Evolutionary conservation across 2,797 vertebrate genomes (phyloP), one percentile per base, ranked within the genome.

Genomic region (Astyanax mexicanus): DNA sequence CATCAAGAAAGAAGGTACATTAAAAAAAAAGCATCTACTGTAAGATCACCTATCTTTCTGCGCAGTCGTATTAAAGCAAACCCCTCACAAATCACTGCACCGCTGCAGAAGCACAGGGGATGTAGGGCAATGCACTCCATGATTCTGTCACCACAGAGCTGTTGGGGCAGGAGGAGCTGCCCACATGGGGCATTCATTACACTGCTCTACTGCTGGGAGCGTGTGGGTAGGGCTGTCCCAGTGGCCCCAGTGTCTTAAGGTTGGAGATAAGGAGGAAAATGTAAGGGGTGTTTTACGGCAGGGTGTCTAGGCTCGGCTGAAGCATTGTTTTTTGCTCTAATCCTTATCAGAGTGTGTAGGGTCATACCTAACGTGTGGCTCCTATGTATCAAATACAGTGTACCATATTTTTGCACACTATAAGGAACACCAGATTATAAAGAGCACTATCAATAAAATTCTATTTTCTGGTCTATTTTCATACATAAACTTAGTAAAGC

Each of bases 91-190:
- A 38, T 62, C n/a, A 12, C 45, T 40, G 47, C n/a, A 12, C 45
- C 40, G 47, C 4, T 12, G 27, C 62, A n/a, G 40, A 29, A 6
- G 37, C 54, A 32, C 15, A 6, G 45, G 15, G 21, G 57, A 45
- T 64, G 37, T 11, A 45, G 64, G 47, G 54, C 49, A 40, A 68
- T 67, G 55, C 17, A 21, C 69, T 71, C 70, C 44, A 81, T 73
- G 60, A 74, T 35, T 29, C 64, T 8, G 23, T 65, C 73, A 77
- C 60, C 23, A 15, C 25, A 27, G 25, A 54, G 25, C 23, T 54
- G 15, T 27, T 15, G 52, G 70, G 29, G 38, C 61, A 77, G 54
- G 70, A 74, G 17, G 32, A 42, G 62, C 15, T 55, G 58, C 54
- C 62, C 60, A 37, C 38, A 74, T 12, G 23, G 13, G 0, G 60